phyloP scores from a whole-genome alignment of 2,888 invertebrate species.

The Ommatoiulus sabulosus region DNA sequence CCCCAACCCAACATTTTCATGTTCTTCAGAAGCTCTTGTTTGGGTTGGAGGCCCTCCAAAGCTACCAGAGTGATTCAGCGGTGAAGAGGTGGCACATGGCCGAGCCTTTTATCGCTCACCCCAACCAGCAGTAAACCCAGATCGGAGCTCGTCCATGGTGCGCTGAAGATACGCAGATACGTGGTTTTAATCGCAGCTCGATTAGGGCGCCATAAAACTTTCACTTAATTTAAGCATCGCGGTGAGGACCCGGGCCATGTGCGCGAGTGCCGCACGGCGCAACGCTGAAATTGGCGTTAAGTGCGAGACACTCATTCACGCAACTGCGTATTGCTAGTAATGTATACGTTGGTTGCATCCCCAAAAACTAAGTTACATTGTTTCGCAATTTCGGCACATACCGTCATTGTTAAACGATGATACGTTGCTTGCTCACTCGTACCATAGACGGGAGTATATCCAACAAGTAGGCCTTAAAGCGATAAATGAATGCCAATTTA shows the following conservation, averaged over 20 bases:
- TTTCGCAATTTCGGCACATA: too few species aligned
- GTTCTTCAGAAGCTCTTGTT: neutral
- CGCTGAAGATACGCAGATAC: constrained; percentile 9
- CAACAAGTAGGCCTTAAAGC: too few species aligned
- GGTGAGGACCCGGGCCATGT: neutral
- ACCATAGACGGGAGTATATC: too few species aligned
- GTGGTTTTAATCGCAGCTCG: neutral
- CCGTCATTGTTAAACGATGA: too few species aligned
- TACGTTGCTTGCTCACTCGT: too few species aligned
- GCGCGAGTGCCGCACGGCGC: neutral
- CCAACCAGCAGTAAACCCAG: neutral
- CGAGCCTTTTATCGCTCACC: neutral
- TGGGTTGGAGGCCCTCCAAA: neutral
- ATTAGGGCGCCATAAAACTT: constrained; percentile 5
- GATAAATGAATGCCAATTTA: too few species aligned
- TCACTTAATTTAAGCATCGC: neutral
- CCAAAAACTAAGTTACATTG: too few species aligned
- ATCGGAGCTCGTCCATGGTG: neutral
- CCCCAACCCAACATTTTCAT: neutral
- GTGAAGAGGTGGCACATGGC: constrained; percentile 19
- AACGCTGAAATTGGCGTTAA: neutral
- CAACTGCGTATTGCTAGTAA: too few species aligned
- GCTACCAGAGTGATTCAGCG: neutral
- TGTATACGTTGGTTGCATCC: too few species aligned
- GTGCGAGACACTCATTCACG: neutral